These are phyloP conservation scores for Vanessa tameamea DNA, from an alignment of 1,140 invertebrate genomes.

Conservation along the genomic window DNA sequence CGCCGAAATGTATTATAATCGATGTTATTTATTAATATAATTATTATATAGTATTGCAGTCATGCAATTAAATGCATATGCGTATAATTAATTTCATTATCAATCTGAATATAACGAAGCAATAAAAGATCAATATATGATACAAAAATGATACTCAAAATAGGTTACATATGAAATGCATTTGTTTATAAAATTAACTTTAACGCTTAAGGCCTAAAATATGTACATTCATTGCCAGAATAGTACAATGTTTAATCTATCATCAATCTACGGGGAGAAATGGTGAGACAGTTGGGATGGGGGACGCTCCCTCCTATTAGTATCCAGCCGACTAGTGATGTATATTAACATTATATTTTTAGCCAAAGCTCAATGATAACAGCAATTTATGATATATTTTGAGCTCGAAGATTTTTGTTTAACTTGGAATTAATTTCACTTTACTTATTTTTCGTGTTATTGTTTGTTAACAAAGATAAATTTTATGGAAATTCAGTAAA, in stretches of 20 bases:
- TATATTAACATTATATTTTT: conserved; percentile 47
- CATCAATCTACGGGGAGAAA: conserved; percentile 52
- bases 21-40: no score
- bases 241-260: conserved; percentile 59
- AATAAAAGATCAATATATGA: no score
- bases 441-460: conserved; percentile 4
- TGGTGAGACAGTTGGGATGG: conserved; percentile 31
- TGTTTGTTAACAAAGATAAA: not conserved
- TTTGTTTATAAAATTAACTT: conserved; percentile 6
- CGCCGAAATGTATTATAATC: no score
- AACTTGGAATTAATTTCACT: conserved; percentile 16
- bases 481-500: not conserved
- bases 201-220: conserved; percentile 15
- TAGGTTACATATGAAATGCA: not conserved
- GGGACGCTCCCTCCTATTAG: conserved; percentile 50
- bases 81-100: no score
- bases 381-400: conserved; percentile 6
- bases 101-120: no score
- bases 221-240: conserved; percentile 23
- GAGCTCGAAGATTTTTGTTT: conserved; percentile 3
- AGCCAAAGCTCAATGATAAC: conserved; percentile 34
- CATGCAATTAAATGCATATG: no score
- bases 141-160: not conserved
- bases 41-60: no score
- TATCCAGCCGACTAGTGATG: conserved; percentile 40